These are phyloP conservation scores for Spodoptera litura DNA, from an alignment of 1,140 invertebrate genomes.

Conservation along the genomic window DNA sequence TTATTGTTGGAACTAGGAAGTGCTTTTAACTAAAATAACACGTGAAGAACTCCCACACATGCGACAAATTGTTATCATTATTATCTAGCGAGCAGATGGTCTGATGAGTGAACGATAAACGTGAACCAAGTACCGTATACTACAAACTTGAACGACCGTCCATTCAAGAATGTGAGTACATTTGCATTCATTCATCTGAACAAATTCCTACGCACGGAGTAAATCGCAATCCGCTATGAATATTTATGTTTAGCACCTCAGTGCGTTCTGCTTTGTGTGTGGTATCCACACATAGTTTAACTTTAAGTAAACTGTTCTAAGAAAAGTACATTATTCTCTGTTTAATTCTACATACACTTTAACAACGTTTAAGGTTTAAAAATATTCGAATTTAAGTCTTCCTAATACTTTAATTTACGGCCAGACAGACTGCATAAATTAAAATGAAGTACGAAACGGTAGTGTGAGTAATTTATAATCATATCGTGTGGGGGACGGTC, in stretches of 20 bases:
- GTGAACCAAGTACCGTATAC: not conserved
- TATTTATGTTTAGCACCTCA: slow-evolving; percentile 35
- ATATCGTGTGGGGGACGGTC: slow-evolving; percentile 20
- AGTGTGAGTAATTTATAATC: slow-evolving; percentile 44
- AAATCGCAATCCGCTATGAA: slow-evolving; percentile 35
- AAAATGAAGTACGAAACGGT: slow-evolving; percentile 24
- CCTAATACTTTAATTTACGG: slow-evolving; percentile 17
- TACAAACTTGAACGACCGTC: slow-evolving; percentile 10
- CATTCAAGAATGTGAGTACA: slow-evolving; percentile 42
- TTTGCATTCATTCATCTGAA: slow-evolving; percentile 45
- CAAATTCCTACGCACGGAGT: slow-evolving; percentile 33
- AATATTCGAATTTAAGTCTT: not conserved
- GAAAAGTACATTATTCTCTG: not conserved
- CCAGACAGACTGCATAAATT: slow-evolving; percentile 26
- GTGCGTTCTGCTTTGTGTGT: slow-evolving; percentile 7
- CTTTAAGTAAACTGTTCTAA: not conserved
- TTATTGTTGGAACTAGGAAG: slow-evolving; percentile 43
- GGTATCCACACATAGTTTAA: not conserved
- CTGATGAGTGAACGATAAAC: slow-evolving; percentile 19
- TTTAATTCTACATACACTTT: not conserved
- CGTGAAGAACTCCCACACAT: slow-evolving; percentile 36
- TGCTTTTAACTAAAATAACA: slow-evolving; percentile 49
- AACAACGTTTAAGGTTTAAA: slow-evolving; percentile 1
- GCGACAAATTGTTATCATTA: slow-evolving; percentile 34
- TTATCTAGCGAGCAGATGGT: slow-evolving; percentile 45